Conservation (phyloP, 2,888 invertebrate species). For the Cephus spinipes region DNA sequence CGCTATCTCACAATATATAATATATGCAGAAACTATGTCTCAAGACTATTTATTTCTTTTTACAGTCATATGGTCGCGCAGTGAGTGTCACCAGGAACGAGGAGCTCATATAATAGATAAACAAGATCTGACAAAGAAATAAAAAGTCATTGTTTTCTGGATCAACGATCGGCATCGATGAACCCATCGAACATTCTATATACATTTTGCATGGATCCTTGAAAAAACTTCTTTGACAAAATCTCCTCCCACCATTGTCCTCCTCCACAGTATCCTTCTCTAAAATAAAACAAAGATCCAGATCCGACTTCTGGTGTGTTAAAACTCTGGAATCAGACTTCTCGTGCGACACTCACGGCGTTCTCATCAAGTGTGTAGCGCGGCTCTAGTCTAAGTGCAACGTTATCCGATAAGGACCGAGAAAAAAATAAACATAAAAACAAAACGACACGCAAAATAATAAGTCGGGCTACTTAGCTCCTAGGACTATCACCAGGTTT, state of each 20-base stretch:
- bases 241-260: background rate
- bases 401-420: background rate
- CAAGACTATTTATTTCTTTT: constrained; percentile 4
- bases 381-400: background rate
- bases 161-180: background rate
- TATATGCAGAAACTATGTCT: constrained; percentile 15
- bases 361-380: background rate
- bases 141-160: background rate
- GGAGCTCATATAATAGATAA: background rate
- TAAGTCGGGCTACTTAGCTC: background rate
- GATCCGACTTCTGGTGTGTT: background rate
- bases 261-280: background rate
- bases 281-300: background rate
- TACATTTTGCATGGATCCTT: constrained; percentile 20
- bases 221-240: background rate
- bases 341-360: background rate
- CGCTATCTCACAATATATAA: constrained; percentile 26
- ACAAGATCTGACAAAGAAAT: background rate
- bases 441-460: background rate
- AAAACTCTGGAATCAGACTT: background rate
- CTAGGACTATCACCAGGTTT: constrained; percentile 8
- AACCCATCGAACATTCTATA: constrained; percentile 11
- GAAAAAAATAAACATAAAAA: constrained; percentile 5
- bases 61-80: constrained; percentile 7
- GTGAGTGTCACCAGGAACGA: background rate